Base-by-base conservation (phyloP, 2,113 vertebrate species). In the Chitala chitala region DNA sequence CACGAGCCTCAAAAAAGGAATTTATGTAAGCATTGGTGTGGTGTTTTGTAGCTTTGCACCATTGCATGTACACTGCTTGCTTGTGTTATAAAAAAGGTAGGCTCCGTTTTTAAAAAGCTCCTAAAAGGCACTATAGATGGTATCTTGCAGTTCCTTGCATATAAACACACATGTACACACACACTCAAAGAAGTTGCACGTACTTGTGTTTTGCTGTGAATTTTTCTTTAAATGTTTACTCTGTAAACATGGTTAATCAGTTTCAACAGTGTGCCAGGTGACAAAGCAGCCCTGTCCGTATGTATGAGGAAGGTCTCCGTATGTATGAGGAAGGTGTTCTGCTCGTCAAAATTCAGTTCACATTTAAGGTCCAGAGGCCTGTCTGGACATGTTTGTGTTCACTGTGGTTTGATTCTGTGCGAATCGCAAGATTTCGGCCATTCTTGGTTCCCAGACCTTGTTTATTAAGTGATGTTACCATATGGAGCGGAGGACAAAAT, bases 381-480 rank as follows among this genome's bases (percentile, higher is more conserved):
- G 29, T 53, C 36, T 6, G 12, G 33, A 53, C 29, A 36, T 26
- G 42, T 33, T 69, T 50, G 26, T 69, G 48, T 69, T 3, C 15
- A 51, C 50, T 33, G 44, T 51, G 24, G 24, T 61, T 31, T 9
- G 58, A 8, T 61, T n/a, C 38, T 17, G 29, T 36, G 66, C 46
- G 66, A 26, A 36, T n/a, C 29, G 5, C 44, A 29, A 31, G 46
- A 31, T 5, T 7, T 36, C n/a, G 24, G 5, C 38, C 38, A 7
- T 24, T 44, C 22, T n/a, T 42, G 38, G n/a, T 26, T n/a, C 15
- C 22, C 5, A 24, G 36, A 22, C 40, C 31, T 31, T 36, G 68
- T 48, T 36, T 53, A 53, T 53, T 33, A n/a, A 69, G 29, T 17
- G 29, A 33, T 69, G 68, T 69, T 36, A 69, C 46, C 68, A 69